Evolutionary conservation across 2,113 vertebrate species (phyloP).

Genomic region (Bubo blakistoni): DNA sequence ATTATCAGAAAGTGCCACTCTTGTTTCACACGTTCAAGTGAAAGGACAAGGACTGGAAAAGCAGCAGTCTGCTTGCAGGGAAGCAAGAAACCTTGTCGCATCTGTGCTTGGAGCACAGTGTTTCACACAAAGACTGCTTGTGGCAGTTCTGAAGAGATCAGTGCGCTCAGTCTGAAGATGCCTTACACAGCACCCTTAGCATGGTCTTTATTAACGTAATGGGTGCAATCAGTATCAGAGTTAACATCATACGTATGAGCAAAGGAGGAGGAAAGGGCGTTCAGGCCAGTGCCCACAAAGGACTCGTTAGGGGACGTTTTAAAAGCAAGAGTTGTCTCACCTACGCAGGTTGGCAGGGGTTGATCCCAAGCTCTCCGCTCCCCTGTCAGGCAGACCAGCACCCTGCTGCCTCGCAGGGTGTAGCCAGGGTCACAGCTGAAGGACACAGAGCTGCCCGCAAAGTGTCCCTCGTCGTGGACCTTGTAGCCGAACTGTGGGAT

Average conservation of each 20-base stretch:
- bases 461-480: constrained; percentile 92
- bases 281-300: neutral
- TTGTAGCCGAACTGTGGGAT: constrained; percentile 92
- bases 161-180: neutral
- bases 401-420: constrained; percentile 81
- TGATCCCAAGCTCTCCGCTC: constrained; percentile 93
- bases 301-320: accelerated
- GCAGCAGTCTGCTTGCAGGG: neutral
- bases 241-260: accelerated
- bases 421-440: constrained; percentile 95
- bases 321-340: constrained; percentile 71
- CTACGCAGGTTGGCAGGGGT: constrained; percentile 88
- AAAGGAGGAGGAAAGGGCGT: neutral
- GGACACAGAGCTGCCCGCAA: constrained; percentile 90
- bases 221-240: accelerated
- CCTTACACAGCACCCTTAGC: neutral
- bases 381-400: constrained; percentile 87
- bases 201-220: accelerated
- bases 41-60: neutral
- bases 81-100: neutral
- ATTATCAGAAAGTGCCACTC: neutral
- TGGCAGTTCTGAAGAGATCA: neutral
- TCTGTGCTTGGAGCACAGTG: accelerated
- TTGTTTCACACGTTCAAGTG: neutral
- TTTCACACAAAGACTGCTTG: neutral